Evolutionary conservation across 2,888 invertebrate genomes (phyloP).

Genomic region (Epinotia nisella): DNA sequence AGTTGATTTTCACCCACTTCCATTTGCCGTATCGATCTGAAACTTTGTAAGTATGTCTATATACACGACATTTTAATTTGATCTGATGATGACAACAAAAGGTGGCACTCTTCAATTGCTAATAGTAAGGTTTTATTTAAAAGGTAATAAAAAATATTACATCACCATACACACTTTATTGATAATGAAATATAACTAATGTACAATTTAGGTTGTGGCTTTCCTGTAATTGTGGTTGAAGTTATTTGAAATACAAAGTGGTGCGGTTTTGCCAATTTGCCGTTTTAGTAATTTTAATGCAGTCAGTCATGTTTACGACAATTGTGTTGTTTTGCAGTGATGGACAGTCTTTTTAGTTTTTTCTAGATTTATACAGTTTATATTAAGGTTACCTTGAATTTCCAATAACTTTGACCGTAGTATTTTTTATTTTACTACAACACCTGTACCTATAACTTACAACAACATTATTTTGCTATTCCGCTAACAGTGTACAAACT

Average conservation of each 20-base stretch:
- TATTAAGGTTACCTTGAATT: no score
- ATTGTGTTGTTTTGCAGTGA: background rate
- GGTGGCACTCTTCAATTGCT: background rate
- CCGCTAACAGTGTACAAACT: no score
- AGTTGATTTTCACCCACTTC: no score
- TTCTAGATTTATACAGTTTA: background rate
- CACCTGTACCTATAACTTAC: no score
- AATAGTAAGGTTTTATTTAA: background rate
- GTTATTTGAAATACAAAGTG: conserved; percentile 16
- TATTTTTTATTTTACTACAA: no score
- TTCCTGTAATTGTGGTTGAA: conserved; percentile 21
- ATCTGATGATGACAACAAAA: background rate
- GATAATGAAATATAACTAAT: background rate
- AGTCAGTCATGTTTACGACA: conserved; percentile 6
- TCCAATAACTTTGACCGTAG: no score
- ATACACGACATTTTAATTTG: background rate
- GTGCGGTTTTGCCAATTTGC: conserved; percentile 31
- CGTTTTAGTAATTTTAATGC: conserved; percentile 9
- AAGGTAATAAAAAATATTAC: background rate
- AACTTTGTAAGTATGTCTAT: no score
- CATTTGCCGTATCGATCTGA: no score
- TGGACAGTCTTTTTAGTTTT: background rate
- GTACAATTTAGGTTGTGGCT: background rate
- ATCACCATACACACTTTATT: background rate
- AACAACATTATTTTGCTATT: no score